Percentiles rank a stretch among this genome's conserved stretches.
Evolutionary conservation across 2,888 invertebrate genomes (phyloP).

Genomic region (Pecten maximus): DNA sequence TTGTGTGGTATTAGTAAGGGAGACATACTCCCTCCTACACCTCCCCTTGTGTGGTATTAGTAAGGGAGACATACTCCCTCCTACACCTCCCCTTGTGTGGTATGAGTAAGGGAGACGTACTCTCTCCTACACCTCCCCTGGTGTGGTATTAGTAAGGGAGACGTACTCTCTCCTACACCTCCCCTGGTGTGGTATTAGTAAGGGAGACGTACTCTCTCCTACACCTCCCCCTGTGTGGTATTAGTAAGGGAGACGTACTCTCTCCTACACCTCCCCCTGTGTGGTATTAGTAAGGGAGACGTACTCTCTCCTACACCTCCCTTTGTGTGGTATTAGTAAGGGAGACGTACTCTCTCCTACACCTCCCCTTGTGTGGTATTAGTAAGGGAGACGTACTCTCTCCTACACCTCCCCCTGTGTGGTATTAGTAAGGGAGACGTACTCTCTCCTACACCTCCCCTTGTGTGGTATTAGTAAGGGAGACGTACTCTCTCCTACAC

Average conservation of each 20-base stretch:
- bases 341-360: background rate
- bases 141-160: too few relatives aligned
- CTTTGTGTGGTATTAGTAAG: background rate
- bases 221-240: background rate
- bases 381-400: too few relatives aligned
- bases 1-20: too few relatives aligned
- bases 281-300: too few relatives aligned
- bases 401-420: background rate
- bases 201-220: too few relatives aligned
- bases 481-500: background rate
- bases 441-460: background rate
- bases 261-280: too few relatives aligned
- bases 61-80: background rate
- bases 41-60: too few relatives aligned
- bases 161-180: too few relatives aligned
- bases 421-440: background rate
- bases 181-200: too few relatives aligned
- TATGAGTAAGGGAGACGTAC: background rate
- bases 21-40: too few relatives aligned
- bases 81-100: background rate
- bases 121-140: too few relatives aligned
- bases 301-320: background rate
- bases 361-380: background rate
- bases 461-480: background rate
- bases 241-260: too few relatives aligned